These are phyloP conservation scores for Ormyrus thymus DNA, from an alignment of 2,888 invertebrate species.

Conservation along the genomic window DNA sequence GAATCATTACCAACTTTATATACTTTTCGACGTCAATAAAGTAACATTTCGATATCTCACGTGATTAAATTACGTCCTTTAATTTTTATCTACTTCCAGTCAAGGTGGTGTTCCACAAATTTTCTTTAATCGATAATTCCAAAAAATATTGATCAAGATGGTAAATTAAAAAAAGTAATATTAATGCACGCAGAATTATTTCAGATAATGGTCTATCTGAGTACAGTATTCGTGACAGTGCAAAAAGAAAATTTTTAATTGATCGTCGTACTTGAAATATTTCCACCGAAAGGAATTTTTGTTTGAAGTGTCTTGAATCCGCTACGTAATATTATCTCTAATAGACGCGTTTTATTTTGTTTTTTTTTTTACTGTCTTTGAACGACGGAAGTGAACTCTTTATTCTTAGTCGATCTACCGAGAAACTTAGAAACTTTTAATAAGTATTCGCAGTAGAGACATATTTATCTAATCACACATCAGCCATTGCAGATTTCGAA, in stretches of 20 bases:
- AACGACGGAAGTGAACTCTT: slow-evolving; percentile 26
- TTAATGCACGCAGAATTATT: too few species aligned
- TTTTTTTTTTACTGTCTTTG: neutral
- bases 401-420: slow-evolving; percentile 4
- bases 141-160: neutral
- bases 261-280: slow-evolving; percentile 29
- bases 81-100: slow-evolving; percentile 1
- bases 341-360: too few species aligned
- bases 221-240: neutral
- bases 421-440: slow-evolving; percentile 10
- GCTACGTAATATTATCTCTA: slow-evolving; percentile 2
- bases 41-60: neutral
- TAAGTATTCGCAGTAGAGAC: neutral
- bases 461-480: slow-evolving; percentile 3
- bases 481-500: too few species aligned
- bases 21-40: neutral
- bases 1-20: neutral
- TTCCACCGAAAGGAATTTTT: slow-evolving; percentile 37
- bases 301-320: slow-evolving; percentile 9
- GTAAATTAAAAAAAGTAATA: too few species aligned
- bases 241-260: slow-evolving; percentile 21
- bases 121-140: neutral
- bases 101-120: neutral
- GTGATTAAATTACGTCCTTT: neutral
- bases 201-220: too few species aligned